phyloP scores from a whole-genome alignment of 30 jellyfish, hydroid and myxozoan species.

The Nemopilema nomurai region DNA sequence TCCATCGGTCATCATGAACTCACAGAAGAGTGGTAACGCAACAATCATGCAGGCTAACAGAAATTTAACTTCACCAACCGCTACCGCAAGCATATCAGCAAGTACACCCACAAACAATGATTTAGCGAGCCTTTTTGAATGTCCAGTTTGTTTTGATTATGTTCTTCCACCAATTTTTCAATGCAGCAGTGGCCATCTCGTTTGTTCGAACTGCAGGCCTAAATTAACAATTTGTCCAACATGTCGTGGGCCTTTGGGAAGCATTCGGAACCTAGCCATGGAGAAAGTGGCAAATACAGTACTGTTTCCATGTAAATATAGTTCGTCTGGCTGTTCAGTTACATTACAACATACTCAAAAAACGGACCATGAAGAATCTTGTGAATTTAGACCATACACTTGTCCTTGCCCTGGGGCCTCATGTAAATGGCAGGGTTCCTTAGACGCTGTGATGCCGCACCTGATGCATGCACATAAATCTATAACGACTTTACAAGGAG shows the following conservation, averaged over 20 bases:
- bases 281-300: constrained; percentile 96
- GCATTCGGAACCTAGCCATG: constrained; percentile 98
- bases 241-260: constrained; percentile 99
- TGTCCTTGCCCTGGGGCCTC: constrained; percentile 99
- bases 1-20: constrained; percentile 73
- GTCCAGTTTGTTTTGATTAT: constrained; percentile 98
- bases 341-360: constrained; percentile 88
- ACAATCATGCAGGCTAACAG: constrained; percentile 77
- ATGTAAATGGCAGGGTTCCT: constrained; percentile 97
- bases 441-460: constrained; percentile 98
- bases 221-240: constrained; percentile 96
- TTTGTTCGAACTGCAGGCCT: constrained; percentile 97
- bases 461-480: constrained; percentile 95
- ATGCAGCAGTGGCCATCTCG: constrained; percentile 99
- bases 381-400: constrained; percentile 96
- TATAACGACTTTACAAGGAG: constrained; percentile 97
- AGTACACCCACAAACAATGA: constrained; percentile 85
- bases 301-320: constrained; percentile 91
- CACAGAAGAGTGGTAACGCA: constrained; percentile 85
- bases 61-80: constrained; percentile 58
- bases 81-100: constrained; percentile 61
- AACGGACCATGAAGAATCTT: constrained; percentile 92
- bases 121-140: constrained; percentile 95
- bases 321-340: constrained; percentile 87
- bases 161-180: constrained; percentile 98